Evolutionary conservation across 2,888 invertebrate species (phyloP).

Genomic region (Incurvaria masculella): DNA sequence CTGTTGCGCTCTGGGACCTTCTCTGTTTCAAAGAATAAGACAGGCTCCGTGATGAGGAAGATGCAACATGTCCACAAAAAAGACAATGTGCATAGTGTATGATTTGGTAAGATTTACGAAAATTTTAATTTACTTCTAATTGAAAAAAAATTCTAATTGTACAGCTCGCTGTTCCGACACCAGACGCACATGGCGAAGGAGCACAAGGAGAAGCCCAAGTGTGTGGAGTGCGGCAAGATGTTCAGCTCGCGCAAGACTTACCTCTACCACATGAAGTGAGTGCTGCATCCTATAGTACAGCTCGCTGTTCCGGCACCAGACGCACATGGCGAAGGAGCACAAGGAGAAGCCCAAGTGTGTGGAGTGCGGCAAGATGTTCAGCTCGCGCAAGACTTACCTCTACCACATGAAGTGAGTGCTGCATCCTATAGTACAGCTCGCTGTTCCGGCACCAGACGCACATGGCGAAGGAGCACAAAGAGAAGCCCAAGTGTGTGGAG

Average conservation of each 20-base stretch:
- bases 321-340: not conserved
- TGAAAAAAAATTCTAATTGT: too few relatives aligned
- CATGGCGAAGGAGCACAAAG: not conserved
- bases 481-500: not conserved
- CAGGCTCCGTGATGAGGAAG: too few relatives aligned
- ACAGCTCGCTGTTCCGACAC: not conserved
- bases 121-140: too few relatives aligned
- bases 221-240: slow-evolving; percentile 39
- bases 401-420: not conserved
- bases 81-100: too few relatives aligned
- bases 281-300: slow-evolving; percentile 3
- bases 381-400: not conserved
- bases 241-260: slow-evolving; percentile 45
- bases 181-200: slow-evolving; percentile 2
- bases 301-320: not conserved
- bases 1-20: too few relatives aligned
- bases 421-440: not conserved
- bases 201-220: slow-evolving; percentile 29
- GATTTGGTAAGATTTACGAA: too few relatives aligned
- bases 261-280: slow-evolving; percentile 42
- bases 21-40: too few relatives aligned
- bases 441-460: not conserved
- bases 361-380: slow-evolving; percentile 28
- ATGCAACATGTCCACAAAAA: too few relatives aligned
- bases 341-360: slow-evolving; percentile 32